Evolutionary conservation across 2,888 invertebrate species (phyloP), one percentile per base, ranked within the genome.

Genomic region (Thecophora atra): DNA sequence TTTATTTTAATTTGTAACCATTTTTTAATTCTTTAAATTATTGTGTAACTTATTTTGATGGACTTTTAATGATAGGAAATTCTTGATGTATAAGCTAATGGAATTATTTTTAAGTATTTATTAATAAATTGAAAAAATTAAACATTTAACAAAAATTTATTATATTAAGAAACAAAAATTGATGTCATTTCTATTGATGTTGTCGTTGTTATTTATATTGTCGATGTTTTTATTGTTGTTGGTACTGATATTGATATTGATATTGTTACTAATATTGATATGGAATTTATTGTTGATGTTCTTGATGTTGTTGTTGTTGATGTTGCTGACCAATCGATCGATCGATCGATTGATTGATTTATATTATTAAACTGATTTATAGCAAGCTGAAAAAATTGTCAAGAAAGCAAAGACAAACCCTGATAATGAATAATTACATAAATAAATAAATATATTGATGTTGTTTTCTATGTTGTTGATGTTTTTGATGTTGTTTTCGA

Each of bases 281-380:
- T 58, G 26, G 26, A 13, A 28, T 11, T 47, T 47, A 47, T 7
- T 47, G 15, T 47, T 78, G 78, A 76, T 78, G 78, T 80, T 79
- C 80, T 78, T 80, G 79, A 80, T 81, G 79, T 76, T 75, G 78
- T 76, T 76, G 76, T 75, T 75, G 69, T 74, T 70, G 66, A 54
- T 74, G 47, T 65, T 52, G 63, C 63, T 42, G 19, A 28, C n/a
- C 64, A 51, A 64, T 28, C 26, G 64, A 54, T 66, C 66, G 58
- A 60, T 71, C 52, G 19, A 47, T 24, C 28, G 42, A 15, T 62
- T 56, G 17, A 21, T 56, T 54, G 15, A 11, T 13, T 17, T 15
- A 21, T 51, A 51, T 30, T 30, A 8, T 30, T 30, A 30, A 30
- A 30, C 4, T 30, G 30, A 66, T 63, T 47, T 54, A 24, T 24